phyloP scores from a whole-genome alignment of 2,113 vertebrate genomes.

The Pungitius pungitius region DNA sequence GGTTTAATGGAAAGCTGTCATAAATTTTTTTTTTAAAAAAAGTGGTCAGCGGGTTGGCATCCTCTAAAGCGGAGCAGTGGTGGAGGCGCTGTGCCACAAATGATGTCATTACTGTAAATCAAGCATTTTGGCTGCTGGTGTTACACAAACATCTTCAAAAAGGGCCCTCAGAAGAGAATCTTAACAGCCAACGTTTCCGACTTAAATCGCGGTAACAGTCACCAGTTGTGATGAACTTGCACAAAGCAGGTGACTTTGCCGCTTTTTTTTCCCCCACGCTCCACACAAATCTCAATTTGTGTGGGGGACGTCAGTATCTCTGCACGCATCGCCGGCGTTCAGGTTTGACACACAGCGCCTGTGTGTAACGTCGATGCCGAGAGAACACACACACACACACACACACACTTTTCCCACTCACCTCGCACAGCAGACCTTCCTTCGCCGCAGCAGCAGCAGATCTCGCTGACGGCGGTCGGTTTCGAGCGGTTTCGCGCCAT shows the following conservation, averaged over 20 bases:
- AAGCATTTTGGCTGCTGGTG: slow-evolving; percentile 24
- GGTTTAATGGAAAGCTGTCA: neutral
- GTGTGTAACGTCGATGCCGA: too few species aligned
- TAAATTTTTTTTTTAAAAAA: slow-evolving; percentile 20
- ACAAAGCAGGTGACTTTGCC: slow-evolving; percentile 1
- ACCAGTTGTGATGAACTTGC: neutral
- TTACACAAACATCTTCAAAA: slow-evolving; percentile 13
- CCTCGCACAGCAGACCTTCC: too few species aligned
- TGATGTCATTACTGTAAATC: slow-evolving; percentile 23
- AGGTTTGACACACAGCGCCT: too few species aligned
- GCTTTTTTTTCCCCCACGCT: slow-evolving; percentile 1
- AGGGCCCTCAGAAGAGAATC: slow-evolving; percentile 3
- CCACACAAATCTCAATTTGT: too few species aligned
- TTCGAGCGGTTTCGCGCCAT: neutral
- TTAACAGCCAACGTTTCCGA: neutral
- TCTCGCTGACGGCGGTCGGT: neutral
- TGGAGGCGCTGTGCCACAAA: slow-evolving; percentile 25
- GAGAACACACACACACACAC: too few species aligned
- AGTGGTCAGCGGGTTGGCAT: slow-evolving; percentile 20
- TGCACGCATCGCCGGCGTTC: too few species aligned
- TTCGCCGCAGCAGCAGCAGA: too few species aligned
- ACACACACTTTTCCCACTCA: too few species aligned
- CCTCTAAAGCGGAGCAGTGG: slow-evolving; percentile 10
- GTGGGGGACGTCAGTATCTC: too few species aligned
- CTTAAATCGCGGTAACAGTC: neutral